phyloP scores from a whole-genome alignment of 2,113 vertebrate species.

The Pseudois nayaur region DNA sequence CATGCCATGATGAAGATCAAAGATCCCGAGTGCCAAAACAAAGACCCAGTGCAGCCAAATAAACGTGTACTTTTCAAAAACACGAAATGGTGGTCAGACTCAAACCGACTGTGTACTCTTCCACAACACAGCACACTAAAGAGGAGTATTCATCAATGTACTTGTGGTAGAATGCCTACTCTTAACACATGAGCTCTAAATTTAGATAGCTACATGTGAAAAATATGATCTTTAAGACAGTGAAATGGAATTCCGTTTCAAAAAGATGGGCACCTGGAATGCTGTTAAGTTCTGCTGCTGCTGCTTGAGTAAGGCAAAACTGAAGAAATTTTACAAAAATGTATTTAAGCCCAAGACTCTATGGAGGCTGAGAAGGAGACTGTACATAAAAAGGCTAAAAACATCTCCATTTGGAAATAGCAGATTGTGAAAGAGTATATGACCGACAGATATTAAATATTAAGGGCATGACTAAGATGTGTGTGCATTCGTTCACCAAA shows the following conservation, averaged over 20 bases:
- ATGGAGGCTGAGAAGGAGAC: not conserved
- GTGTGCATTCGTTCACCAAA: constrained; percentile 29
- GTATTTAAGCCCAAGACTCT: not conserved
- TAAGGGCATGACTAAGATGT: constrained; percentile 25
- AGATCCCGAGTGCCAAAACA: not conserved
- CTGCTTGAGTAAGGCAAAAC: not conserved
- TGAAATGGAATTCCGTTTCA: not conserved
- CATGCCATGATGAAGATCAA: not conserved
- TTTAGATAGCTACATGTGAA: not conserved
- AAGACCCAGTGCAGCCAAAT: not conserved
- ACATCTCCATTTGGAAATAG: constrained; percentile 34
- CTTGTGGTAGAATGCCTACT: not conserved
- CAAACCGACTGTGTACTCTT: not conserved
- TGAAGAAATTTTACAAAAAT: not conserved
- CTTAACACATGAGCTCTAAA: not conserved
- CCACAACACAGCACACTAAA: not conserved
- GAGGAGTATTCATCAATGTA: not conserved
- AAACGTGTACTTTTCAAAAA: not conserved
- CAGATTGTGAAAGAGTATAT: not conserved
- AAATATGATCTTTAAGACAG: not conserved
- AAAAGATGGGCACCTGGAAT: not conserved
- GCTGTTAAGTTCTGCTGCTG: not conserved
- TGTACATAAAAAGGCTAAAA: constrained; percentile 40
- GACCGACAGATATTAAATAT: constrained; percentile 37
- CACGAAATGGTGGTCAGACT: not conserved